phyloP scores from a whole-genome alignment of 2,797 vertebrate genomes.

The Cynodonichthys magdalenae region DNA sequence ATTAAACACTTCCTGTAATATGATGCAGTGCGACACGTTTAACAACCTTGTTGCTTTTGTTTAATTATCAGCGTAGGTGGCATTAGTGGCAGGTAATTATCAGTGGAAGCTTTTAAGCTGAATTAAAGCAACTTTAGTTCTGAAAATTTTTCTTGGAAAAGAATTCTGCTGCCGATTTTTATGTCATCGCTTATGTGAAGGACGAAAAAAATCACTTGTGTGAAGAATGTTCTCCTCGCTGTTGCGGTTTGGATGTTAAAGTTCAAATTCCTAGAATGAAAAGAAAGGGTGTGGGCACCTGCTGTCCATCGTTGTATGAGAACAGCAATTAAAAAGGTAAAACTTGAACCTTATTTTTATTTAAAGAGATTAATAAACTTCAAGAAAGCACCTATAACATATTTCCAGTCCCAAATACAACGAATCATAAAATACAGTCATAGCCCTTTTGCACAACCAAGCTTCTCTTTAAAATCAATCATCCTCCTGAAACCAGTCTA shows the following conservation, averaged over 20 bases:
- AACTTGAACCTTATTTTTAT: constrained; percentile 10
- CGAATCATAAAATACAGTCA: constrained; percentile 55
- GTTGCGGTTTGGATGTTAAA: constrained; percentile 1
- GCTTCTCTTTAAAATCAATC: constrained; percentile 71
- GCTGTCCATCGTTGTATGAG: constrained; percentile 41
- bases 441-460: constrained; percentile 53
- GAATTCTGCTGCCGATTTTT: background rate
- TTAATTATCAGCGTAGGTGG: no score
- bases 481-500: constrained; percentile 62
- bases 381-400: constrained; percentile 49
- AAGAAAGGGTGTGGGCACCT: constrained; percentile 47
- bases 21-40: no score
- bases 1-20: no score
- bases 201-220: constrained; percentile 5
- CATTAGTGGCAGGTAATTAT: no score
- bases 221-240: background rate
- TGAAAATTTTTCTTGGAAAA: no score
- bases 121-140: no score
- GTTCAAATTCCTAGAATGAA: constrained; percentile 25
- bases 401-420: constrained; percentile 15
- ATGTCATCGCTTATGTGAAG: constrained; percentile 21
- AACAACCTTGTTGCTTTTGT: no score
- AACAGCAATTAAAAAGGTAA: background rate
- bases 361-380: constrained; percentile 23
- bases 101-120: no score